These are phyloP conservation scores for Salticus scenicus DNA, from an alignment of 2,888 invertebrate genomes.

Conservation along the genomic window DNA sequence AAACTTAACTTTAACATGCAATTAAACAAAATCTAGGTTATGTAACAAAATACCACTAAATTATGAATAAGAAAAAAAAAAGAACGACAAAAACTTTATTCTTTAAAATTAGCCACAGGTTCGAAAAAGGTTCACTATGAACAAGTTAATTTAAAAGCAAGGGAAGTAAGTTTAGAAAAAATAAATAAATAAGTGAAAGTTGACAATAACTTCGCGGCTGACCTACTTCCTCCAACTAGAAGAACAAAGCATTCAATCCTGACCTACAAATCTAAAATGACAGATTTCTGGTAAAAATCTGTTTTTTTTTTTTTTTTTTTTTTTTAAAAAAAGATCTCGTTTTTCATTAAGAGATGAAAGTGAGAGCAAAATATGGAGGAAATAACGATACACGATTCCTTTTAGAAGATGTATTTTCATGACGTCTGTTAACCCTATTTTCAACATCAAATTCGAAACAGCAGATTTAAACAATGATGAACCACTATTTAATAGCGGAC, in stretches of 20 bases:
- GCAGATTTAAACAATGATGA: too few relatives aligned
- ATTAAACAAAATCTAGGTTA: background rate
- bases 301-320: background rate
- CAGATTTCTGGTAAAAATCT: constrained; percentile 42
- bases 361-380: too few relatives aligned
- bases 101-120: background rate
- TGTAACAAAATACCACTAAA: too few relatives aligned
- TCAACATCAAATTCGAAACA: too few relatives aligned
- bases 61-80: background rate
- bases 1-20: too few relatives aligned
- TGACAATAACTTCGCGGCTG: constrained; percentile 52
- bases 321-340: background rate
- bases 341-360: too few relatives aligned
- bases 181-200: constrained; percentile 33
- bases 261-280: constrained; percentile 58
- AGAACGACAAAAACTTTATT: background rate
- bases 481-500: too few relatives aligned
- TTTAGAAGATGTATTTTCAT: too few relatives aligned
- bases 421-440: too few relatives aligned
- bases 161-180: constrained; percentile 32
- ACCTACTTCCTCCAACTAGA: constrained; percentile 43
- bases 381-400: too few relatives aligned
- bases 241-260: constrained; percentile 27
- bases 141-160: constrained; percentile 6
- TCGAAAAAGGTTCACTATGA: background rate